These are phyloP conservation scores for Anser brachyrhynchus DNA, from an alignment of 2,113 vertebrate species.

Conservation along the genomic window DNA sequence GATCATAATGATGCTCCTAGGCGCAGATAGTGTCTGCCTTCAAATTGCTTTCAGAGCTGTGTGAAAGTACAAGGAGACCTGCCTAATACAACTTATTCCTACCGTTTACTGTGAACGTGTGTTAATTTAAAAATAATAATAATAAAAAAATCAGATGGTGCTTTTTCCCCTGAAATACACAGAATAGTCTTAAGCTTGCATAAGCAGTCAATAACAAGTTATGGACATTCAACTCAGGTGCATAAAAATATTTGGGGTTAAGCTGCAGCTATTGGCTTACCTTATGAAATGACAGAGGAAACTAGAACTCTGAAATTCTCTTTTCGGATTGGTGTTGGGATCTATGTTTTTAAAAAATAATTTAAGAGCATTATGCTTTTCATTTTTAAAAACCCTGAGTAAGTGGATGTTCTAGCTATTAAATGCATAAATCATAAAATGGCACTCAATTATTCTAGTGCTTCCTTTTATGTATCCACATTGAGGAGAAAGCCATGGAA, in stretches of 20 bases:
- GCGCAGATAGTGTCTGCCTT: background rate
- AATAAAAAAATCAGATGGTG: accelerated
- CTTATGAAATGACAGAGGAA: background rate
- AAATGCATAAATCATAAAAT: background rate
- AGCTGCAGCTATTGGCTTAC: background rate
- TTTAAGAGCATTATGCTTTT: background rate
- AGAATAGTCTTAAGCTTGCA: background rate
- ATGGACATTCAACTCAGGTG: background rate
- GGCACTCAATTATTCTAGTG: background rate
- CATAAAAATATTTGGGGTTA: background rate
- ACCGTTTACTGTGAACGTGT: background rate
- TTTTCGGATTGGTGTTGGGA: no score
- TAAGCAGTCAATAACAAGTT: background rate
- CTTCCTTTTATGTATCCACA: background rate
- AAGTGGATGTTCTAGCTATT: background rate
- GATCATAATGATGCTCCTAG: background rate
- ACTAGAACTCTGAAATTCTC: no score
- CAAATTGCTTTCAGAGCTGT: background rate
- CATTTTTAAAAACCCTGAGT: background rate
- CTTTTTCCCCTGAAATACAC: background rate
- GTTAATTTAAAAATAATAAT: background rate
- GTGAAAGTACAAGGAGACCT: background rate
- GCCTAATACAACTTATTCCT: background rate
- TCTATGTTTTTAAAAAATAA: background rate
- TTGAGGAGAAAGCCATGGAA: background rate